A percentile compares a stretch with the other conserved stretches of the same genome.
Evolutionary conservation across 2,888 invertebrate species (phyloP).

Genomic region (Pediacus dermestoides): DNA sequence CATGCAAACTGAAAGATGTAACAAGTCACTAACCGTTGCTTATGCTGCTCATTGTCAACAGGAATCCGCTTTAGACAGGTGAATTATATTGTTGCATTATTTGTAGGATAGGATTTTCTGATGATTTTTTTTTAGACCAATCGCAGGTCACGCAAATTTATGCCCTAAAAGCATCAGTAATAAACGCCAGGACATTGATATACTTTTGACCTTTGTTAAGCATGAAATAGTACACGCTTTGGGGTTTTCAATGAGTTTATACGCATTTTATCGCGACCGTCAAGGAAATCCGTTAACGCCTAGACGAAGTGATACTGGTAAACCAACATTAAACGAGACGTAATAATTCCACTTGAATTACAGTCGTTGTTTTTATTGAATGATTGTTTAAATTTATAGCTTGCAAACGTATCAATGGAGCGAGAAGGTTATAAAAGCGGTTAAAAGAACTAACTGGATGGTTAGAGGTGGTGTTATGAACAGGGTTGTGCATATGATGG

Average conservation of each 20-base stretch:
- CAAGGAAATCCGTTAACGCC: slow-evolving; percentile 84
- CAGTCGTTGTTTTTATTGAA: not conserved
- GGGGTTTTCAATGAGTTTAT: slow-evolving; percentile 94
- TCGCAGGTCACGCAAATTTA: slow-evolving; percentile 97
- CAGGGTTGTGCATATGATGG: slow-evolving; percentile 45
- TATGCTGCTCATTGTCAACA: slow-evolving; percentile 99
- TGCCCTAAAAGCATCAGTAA: slow-evolving; percentile 93
- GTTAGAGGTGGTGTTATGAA: slow-evolving; percentile 45
- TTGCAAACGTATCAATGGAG: slow-evolving; percentile 94
- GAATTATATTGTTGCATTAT: slow-evolving; percentile 10
- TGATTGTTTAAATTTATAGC: slow-evolving; percentile 50
- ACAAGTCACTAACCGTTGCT: slow-evolving; percentile 86
- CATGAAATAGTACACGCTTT: slow-evolving; percentile 98
- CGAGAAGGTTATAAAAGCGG: slow-evolving; percentile 74
- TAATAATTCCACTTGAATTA: slow-evolving; percentile 46
- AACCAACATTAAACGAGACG: slow-evolving; percentile 85
- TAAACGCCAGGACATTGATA: slow-evolving; percentile 85
- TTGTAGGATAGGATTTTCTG: not conserved
- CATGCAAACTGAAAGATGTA: slow-evolving; percentile 88
- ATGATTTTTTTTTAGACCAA: slow-evolving; percentile 72
- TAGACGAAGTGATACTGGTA: slow-evolving; percentile 77
- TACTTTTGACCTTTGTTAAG: slow-evolving; percentile 91
- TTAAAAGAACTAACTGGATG: slow-evolving; percentile 54
- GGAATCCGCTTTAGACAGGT: slow-evolving; percentile 80
- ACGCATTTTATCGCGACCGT: slow-evolving; percentile 92